These are phyloP conservation scores for Chloropsis cyanopogon DNA, from an alignment of 2,113 vertebrate genomes.

Conservation along the genomic window DNA sequence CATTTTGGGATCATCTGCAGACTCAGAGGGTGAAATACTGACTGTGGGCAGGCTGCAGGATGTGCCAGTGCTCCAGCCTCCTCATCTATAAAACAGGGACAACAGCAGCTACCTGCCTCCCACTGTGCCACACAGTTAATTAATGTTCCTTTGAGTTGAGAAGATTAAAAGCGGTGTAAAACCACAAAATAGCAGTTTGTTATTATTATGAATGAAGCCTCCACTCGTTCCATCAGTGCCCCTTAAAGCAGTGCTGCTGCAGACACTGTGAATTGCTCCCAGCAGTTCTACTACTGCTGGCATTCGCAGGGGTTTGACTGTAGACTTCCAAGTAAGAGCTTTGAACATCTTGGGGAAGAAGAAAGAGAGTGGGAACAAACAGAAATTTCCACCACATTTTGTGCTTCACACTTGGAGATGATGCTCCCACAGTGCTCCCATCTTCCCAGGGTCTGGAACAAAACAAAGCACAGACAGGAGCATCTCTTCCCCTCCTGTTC, in stretches of 20 bases:
- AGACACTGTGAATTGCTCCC: background rate
- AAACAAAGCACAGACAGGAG: background rate
- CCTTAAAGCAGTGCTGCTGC: background rate
- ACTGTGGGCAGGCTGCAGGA: background rate
- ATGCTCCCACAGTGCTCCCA: background rate
- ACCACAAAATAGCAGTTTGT: background rate
- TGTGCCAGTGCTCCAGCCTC: background rate
- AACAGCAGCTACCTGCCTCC: background rate
- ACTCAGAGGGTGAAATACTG: background rate
- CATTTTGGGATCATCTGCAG: background rate
- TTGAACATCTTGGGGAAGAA: background rate
- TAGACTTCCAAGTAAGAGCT: background rate
- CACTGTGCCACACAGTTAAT: background rate
- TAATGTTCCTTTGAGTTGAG: slow-evolving; percentile 35
- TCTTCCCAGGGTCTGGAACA: background rate
- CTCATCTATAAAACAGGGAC: background rate
- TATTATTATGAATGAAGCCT: slow-evolving; percentile 29
- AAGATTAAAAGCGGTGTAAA: slow-evolving; percentile 15
- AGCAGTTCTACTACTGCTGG: background rate
- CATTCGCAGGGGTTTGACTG: background rate
- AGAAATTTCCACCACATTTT: background rate
- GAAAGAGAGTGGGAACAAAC: background rate
- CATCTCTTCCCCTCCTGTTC: background rate
- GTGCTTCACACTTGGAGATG: background rate
- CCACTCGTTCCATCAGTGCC: background rate